Percentiles rank a stretch among this genome's conserved stretches.
These are phyloP conservation scores for Troilus luridus DNA, from an alignment of 2,888 invertebrate species.

Conservation along the genomic window DNA sequence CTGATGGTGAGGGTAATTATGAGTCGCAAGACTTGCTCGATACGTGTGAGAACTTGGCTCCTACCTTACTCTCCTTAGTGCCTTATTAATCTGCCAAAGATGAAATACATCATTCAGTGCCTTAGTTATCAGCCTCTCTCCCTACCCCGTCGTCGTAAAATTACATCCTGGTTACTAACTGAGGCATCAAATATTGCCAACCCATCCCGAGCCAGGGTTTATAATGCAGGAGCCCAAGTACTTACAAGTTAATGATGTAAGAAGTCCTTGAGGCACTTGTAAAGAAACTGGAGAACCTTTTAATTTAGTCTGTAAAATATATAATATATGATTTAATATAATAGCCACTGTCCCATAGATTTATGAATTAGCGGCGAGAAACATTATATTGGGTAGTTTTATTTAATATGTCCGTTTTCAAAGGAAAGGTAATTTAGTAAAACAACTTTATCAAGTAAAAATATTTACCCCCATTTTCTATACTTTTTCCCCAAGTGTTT, in stretches of 20 bases:
- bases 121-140: not conserved
- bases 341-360: too few relatives aligned
- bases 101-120: constrained; percentile 34
- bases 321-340: not conserved
- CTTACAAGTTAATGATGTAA: not conserved
- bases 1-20: not conserved
- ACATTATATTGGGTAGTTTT: too few relatives aligned
- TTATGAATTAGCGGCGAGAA: too few relatives aligned
- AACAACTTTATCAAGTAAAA: too few relatives aligned
- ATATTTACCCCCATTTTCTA: too few relatives aligned
- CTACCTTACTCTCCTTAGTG: not conserved
- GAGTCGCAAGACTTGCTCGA: not conserved
- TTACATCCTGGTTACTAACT: not conserved
- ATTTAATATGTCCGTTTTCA: too few relatives aligned
- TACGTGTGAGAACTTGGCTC: constrained; percentile 10
- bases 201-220: not conserved
- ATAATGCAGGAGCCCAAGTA: not conserved
- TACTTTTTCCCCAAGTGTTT: too few relatives aligned
- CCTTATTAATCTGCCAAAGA: constrained; percentile 25
- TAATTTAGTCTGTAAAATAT: not conserved
- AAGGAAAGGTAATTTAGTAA: too few relatives aligned
- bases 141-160: not conserved
- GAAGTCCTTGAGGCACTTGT: not conserved
- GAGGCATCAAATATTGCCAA: constrained; percentile 37
- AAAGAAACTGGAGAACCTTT: not conserved